Evolutionary conservation across 2,888 invertebrate genomes (phyloP).

Genomic region (Minunthozetes semirufus): DNA sequence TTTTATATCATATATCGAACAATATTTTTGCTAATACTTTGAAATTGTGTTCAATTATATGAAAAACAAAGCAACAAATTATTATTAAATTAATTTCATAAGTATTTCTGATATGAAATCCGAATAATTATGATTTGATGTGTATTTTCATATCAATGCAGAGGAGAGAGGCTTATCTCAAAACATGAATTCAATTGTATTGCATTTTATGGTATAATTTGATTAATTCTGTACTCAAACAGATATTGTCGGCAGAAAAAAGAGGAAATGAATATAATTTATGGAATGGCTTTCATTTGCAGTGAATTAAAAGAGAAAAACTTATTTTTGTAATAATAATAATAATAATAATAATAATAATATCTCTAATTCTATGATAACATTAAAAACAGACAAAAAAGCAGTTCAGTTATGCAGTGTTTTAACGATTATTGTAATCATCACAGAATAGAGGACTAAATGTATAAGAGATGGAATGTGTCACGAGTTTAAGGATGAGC

Average conservation of each 20-base stretch:
- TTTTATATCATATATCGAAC: too few relatives aligned
- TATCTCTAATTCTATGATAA: neutral
- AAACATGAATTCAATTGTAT: neutral
- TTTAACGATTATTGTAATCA: neutral
- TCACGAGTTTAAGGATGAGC: neutral
- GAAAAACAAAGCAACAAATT: too few relatives aligned
- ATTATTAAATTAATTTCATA: too few relatives aligned
- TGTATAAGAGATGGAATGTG: neutral
- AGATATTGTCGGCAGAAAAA: neutral
- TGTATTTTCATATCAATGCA: neutral
- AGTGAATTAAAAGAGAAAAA: slow-evolving; percentile 7
- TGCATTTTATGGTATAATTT: neutral
- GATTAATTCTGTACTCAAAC: neutral
- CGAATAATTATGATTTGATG: too few relatives aligned
- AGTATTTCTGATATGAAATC: too few relatives aligned
- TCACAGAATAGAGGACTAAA: neutral
- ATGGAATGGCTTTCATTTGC: neutral
- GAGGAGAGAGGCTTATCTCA: neutral
- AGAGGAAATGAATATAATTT: slow-evolving; percentile 10
- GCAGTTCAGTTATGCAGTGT: neutral
- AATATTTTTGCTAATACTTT: too few relatives aligned
- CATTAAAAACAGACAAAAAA: neutral
- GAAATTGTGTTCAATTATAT: too few relatives aligned
- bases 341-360: neutral
- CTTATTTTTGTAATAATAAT: neutral